phyloP scores from a whole-genome alignment of 1,140 invertebrate species.

The Drosophila ambigua region DNA sequence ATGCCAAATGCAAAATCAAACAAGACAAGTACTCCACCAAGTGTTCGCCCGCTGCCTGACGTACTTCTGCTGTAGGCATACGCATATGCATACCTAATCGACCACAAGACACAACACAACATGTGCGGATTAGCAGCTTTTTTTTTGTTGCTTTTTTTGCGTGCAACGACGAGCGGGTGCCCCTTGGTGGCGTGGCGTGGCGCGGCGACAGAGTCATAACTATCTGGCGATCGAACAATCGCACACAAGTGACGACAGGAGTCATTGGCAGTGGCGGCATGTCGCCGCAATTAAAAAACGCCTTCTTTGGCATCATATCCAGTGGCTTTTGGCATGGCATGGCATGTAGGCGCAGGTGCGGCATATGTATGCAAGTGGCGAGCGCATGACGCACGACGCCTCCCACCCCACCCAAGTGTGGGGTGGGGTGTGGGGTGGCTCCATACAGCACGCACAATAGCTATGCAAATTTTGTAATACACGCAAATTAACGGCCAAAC shows the following conservation, averaged over 20 bases:
- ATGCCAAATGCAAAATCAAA: too few species aligned
- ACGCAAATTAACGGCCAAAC: conserved; percentile 67
- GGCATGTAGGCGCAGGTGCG: conserved; percentile 73
- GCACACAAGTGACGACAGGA: conserved; percentile 63
- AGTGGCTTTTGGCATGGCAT: conserved; percentile 51
- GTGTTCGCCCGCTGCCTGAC: too few species aligned
- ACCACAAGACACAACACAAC: conserved; percentile 8
- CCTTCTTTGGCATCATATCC: conserved; percentile 66
- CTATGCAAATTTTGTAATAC: conserved; percentile 69
- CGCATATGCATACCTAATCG: conserved; percentile 27
- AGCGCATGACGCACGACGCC: conserved; percentile 62
- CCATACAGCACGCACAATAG: conserved; percentile 62
- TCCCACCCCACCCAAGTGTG: conserved; percentile 2
- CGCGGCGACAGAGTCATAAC: conserved; percentile 53
- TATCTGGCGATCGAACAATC: conserved; percentile 54
- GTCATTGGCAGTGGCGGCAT: conserved; percentile 70
- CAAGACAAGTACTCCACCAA: too few species aligned
- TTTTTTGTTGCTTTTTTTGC: conserved; percentile 37
- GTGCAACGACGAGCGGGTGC: conserved; percentile 21
- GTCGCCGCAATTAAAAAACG: conserved; percentile 79
- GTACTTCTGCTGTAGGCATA: too few species aligned
- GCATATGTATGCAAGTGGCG: conserved; percentile 71
- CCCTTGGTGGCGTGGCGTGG: conserved; percentile 7
- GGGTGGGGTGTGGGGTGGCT: not conserved
- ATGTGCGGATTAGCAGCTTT: conserved; percentile 51